A percentile compares a stretch with the other conserved stretches of the same genome.
Evolutionary conservation across 2,797 vertebrate genomes (phyloP).

Genomic region (Borostomias antarcticus): DNA sequence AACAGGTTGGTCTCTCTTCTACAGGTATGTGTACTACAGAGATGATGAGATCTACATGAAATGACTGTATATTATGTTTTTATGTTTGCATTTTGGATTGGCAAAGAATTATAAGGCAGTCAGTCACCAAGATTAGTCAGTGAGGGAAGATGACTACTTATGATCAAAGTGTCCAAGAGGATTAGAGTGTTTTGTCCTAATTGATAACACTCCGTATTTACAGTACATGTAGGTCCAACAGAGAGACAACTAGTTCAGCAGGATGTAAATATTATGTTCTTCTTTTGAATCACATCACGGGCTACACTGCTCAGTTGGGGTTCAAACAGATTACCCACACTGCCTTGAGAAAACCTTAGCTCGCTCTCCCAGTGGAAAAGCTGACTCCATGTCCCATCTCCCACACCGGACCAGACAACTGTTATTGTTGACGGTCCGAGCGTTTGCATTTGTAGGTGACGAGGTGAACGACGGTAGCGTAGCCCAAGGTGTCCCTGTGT

Average conservation of each 20-base stretch:
- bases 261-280: slow-evolving; percentile 24
- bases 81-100: background rate
- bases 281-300: slow-evolving; percentile 24
- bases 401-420: background rate
- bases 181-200: background rate
- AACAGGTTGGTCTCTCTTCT: slow-evolving; percentile 55
- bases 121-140: background rate
- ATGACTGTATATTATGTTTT: background rate
- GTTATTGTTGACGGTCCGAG: background rate
- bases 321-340: slow-evolving; percentile 21
- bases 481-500: background rate
- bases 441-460: background rate
- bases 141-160: background rate
- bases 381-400: background rate
- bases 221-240: background rate
- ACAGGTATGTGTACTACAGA: no score
- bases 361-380: background rate
- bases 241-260: slow-evolving; percentile 15
- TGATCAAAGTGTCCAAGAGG: background rate
- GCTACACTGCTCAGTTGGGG: slow-evolving; percentile 51
- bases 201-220: background rate
- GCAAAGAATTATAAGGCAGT: background rate
- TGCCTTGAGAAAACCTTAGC: slow-evolving; percentile 54
- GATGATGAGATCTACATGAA: background rate
- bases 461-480: background rate